These are phyloP conservation scores for Chymomyza fuscimana DNA, from an alignment of 2,888 invertebrate species.

Conservation along the genomic window DNA sequence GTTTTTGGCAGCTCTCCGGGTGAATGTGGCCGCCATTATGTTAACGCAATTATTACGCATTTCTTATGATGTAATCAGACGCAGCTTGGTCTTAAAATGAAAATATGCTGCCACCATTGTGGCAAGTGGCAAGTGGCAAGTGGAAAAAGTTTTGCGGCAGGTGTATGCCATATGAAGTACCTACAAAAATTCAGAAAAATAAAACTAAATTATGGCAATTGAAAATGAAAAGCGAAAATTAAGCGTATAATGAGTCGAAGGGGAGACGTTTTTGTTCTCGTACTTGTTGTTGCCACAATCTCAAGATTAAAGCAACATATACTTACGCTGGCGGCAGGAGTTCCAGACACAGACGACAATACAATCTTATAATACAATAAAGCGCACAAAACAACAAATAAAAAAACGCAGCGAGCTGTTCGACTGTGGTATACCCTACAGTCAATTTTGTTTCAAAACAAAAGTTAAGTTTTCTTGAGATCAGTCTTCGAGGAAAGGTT, in stretches of 20 bases:
- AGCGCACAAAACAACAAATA: slow-evolving; percentile 38
- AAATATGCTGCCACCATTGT: slow-evolving; percentile 56
- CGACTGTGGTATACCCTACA: no score
- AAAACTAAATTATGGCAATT: slow-evolving; percentile 76
- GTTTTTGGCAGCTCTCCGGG: neutral
- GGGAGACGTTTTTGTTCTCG: slow-evolving; percentile 13
- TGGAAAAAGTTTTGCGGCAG: slow-evolving; percentile 40
- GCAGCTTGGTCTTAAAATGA: slow-evolving; percentile 65
- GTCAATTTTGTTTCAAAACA: no score
- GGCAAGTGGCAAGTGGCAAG: slow-evolving; percentile 46
- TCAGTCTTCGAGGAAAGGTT: no score
- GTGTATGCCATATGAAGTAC: neutral
- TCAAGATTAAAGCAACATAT: slow-evolving; percentile 65
- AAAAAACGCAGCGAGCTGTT: no score
- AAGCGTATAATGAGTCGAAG: slow-evolving; percentile 66
- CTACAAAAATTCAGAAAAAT: slow-evolving; percentile 65
- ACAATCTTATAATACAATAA: slow-evolving; percentile 58
- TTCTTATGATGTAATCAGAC: slow-evolving; percentile 75
- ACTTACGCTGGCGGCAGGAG: slow-evolving; percentile 8
- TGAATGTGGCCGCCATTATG: slow-evolving; percentile 47
- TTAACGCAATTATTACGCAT: slow-evolving; percentile 75
- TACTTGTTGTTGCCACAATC: neutral
- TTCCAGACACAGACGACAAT: slow-evolving; percentile 41
- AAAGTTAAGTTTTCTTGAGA: no score
- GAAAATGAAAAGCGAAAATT: slow-evolving; percentile 77